A percentile compares a stretch with the other conserved stretches of the same genome.
phyloP scores from a whole-genome alignment of 2,888 invertebrate species.

The Platerodrilus igneus region DNA sequence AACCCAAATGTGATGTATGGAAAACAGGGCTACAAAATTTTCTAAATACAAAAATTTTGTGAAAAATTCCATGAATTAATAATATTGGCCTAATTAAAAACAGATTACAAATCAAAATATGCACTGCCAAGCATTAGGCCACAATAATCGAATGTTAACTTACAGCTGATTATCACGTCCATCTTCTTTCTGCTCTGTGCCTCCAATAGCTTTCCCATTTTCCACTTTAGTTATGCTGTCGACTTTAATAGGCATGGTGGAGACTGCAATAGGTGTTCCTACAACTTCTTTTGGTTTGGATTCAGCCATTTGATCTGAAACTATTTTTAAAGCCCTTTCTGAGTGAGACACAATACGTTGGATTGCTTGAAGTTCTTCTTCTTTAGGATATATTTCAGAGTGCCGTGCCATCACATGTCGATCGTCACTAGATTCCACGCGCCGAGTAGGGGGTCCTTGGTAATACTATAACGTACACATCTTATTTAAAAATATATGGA shows the following conservation, averaged over 20 bases:
- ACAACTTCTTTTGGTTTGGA: constrained; percentile 41
- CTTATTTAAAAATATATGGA: neutral
- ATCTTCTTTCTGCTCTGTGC: constrained; percentile 55
- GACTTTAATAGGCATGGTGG: constrained; percentile 6
- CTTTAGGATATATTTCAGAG: constrained; percentile 89
- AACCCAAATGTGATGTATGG: constrained; percentile 19
- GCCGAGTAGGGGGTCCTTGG: constrained; percentile 62
- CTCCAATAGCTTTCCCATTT: constrained; percentile 48
- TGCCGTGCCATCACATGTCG: constrained; percentile 92
- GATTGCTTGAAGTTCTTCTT: constrained; percentile 81
- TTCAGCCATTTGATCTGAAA: constrained; percentile 83
- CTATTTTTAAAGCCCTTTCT: constrained; percentile 89
- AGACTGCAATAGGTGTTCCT: constrained; percentile 13
- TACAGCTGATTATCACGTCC: constrained; percentile 77
- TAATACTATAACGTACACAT: constrained; percentile 41
- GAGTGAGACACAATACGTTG: constrained; percentile 90
- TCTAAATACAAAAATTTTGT: constrained; percentile 14
- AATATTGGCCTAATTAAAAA: constrained; percentile 26
- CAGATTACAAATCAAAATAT: constrained; percentile 9
- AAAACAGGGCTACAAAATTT: constrained; percentile 25
- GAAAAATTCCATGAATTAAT: constrained; percentile 21
- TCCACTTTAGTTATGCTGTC: constrained; percentile 15
- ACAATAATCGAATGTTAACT: constrained; percentile 39
- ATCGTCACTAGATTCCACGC: constrained; percentile 93
- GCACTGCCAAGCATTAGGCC: constrained; percentile 21